Evolutionary conservation across 2,113 vertebrate species (phyloP).

Genomic region (Nanorana parkeri): DNA sequence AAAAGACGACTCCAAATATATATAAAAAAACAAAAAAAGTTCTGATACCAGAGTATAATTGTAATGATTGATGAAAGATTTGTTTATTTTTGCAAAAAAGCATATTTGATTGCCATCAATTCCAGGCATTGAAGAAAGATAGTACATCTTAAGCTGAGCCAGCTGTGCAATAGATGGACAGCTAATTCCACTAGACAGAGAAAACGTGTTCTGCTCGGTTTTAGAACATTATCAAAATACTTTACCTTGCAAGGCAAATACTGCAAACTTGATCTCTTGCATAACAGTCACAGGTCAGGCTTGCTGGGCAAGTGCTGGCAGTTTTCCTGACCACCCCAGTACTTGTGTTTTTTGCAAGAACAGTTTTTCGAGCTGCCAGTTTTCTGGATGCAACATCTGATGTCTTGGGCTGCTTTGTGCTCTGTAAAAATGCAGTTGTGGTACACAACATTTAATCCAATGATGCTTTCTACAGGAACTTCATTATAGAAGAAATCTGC

Average conservation of each 20-base stretch:
- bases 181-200: constrained; percentile 48
- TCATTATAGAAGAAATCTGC: no score
- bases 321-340: constrained; percentile 72
- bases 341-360: constrained; percentile 70
- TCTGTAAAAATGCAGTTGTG: constrained; percentile 68
- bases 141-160: neutral
- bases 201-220: constrained; percentile 54
- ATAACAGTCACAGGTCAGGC: constrained; percentile 85
- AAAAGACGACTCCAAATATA: no score
- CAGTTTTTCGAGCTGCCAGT: constrained; percentile 69
- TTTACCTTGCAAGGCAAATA: constrained; percentile 92
- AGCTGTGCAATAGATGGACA: neutral
- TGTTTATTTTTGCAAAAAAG: no score
- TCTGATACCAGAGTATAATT: neutral
- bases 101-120: no score
- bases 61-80: no score
- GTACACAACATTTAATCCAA: no score
- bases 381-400: constrained; percentile 76
- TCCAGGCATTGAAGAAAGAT: no score
- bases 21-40: no score
- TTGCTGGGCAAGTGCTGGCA: constrained; percentile 66
- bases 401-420: constrained; percentile 76
- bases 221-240: constrained; percentile 59
- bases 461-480: no score
- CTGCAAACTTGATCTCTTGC: constrained; percentile 89